Conservation (phyloP, 2,888 invertebrate genomes). For the Phasia obesa region DNA sequence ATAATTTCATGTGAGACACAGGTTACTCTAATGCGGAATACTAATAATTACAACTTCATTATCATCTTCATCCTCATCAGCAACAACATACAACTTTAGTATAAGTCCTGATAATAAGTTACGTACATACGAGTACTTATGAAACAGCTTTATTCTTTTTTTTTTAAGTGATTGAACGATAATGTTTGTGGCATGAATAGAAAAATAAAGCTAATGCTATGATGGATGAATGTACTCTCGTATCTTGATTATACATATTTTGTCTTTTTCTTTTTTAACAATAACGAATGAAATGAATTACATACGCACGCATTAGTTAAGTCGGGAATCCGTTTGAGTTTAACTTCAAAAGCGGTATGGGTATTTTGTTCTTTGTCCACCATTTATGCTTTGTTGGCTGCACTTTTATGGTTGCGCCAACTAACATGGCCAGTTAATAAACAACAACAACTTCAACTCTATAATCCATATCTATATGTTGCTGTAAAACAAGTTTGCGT, state of each 20-base stretch:
- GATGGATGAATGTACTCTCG: constrained; percentile 24
- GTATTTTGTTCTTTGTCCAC: constrained; percentile 3
- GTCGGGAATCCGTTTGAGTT: constrained; percentile 38
- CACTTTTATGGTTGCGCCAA: constrained; percentile 62
- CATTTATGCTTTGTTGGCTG: constrained; percentile 28
- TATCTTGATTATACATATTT: neutral
- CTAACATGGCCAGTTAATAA: constrained; percentile 1
- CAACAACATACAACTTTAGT: too few species aligned
- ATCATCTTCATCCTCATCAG: neutral
- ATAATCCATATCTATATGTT: constrained; percentile 27
- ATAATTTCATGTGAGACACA: too few species aligned
- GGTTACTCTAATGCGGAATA: too few species aligned
- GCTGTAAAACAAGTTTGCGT: constrained; percentile 27
- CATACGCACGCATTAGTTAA: constrained; percentile 31
- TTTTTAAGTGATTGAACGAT: neutral
- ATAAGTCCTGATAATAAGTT: neutral
- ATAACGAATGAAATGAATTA: constrained; percentile 27
- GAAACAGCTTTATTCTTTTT: neutral
- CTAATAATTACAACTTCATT: too few species aligned
- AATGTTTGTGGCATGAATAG: neutral
- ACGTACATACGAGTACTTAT: constrained; percentile 5
- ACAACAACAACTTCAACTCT: neutral
- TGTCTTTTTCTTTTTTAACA: constrained; percentile 10
- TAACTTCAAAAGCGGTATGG: constrained; percentile 52
- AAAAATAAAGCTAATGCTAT: constrained; percentile 16